Conservation (phyloP, 2,113 vertebrate genomes). For the Benitochromis conjunctus region DNA sequence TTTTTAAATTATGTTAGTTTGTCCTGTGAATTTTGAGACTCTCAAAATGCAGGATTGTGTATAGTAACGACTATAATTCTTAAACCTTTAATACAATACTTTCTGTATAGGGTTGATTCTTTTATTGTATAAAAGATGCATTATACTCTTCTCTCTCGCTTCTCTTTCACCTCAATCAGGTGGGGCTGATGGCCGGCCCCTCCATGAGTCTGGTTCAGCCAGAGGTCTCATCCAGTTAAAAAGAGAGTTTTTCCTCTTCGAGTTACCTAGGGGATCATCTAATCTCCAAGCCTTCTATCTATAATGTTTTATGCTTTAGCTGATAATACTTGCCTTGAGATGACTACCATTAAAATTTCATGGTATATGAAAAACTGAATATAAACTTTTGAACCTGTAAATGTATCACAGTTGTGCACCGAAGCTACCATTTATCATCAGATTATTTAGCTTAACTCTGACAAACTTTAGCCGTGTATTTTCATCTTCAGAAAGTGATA, state of each 20-base stretch:
- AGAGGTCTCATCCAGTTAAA: neutral
- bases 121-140: neutral
- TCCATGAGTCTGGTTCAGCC: neutral
- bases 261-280: neutral
- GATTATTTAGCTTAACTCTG: neutral
- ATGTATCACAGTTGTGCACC: neutral
- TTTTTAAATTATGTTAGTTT: neutral
- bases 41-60: neutral
- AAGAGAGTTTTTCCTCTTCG: neutral
- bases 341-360: neutral
- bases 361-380: neutral
- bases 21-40: neutral
- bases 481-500: neutral
- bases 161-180: neutral
- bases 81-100: neutral
- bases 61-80: neutral
- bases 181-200: neutral
- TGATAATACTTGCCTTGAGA: neutral
- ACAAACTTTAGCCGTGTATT: neutral
- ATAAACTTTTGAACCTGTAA: neutral
- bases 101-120: neutral
- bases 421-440: neutral
- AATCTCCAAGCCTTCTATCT: neutral
- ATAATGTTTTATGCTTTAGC: neutral
- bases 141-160: neutral